Conservation (phyloP, 2,888 invertebrate species). For the Melanostoma mellinum region DNA sequence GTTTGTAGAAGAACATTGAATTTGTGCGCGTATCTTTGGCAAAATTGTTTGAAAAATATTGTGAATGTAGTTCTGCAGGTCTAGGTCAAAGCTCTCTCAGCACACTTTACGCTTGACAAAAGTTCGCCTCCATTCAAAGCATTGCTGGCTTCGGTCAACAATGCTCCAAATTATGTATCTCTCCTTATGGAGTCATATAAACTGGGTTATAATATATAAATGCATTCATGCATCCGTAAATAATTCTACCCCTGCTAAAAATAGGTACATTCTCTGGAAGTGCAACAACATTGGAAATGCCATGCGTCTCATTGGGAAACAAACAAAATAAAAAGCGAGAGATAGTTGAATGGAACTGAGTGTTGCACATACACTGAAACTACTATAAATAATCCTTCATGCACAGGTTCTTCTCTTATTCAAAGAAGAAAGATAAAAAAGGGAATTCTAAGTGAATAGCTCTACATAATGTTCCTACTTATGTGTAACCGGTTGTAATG, state of each 20-base stretch:
- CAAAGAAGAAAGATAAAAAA: too few species aligned
- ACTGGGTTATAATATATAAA: slow-evolving; percentile 48
- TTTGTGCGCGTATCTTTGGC: slow-evolving; percentile 33
- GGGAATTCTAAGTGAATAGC: too few species aligned
- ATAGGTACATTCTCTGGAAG: slow-evolving; percentile 59
- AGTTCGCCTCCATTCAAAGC: slow-evolving; percentile 46
- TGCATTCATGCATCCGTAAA: slow-evolving; percentile 68
- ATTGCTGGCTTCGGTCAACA: slow-evolving; percentile 45
- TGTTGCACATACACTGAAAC: slow-evolving; percentile 38
- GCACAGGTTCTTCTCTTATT: slow-evolving; percentile 23
- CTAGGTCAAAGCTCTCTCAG: slow-evolving; percentile 68
- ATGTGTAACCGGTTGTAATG: too few species aligned
- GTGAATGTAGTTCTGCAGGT: slow-evolving; percentile 66
- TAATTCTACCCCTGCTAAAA: slow-evolving; percentile 67
- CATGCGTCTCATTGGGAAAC: slow-evolving; percentile 14
- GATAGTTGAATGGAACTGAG: slow-evolving; percentile 36
- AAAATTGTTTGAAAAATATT: slow-evolving; percentile 34
- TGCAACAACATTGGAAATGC: slow-evolving; percentile 46
- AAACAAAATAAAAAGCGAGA: not conserved
- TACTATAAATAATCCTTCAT: not conserved
- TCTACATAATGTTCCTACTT: too few species aligned
- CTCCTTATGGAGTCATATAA: slow-evolving; percentile 25
- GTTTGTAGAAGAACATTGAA: slow-evolving; percentile 21
- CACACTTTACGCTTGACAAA: slow-evolving; percentile 38
- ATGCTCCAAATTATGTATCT: slow-evolving; percentile 37